A percentile compares a stretch with the other conserved stretches of the same genome.
phyloP scores from a whole-genome alignment of 2,888 invertebrate species.

The Scaptomyza caliginosa region DNA sequence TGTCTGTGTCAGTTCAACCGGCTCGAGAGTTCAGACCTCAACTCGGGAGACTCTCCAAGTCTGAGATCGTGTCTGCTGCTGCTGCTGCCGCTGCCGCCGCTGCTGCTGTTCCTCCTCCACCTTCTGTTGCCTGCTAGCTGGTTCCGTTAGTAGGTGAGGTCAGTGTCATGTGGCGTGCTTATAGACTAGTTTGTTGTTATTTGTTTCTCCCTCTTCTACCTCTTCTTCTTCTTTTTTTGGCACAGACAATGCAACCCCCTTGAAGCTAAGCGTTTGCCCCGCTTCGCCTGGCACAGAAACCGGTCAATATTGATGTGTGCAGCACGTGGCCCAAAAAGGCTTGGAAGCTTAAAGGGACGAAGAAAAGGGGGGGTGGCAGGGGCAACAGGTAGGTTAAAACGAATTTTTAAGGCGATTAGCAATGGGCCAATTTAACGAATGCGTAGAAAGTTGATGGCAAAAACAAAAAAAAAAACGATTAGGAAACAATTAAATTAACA shows the following conservation, averaged over 20 bases:
- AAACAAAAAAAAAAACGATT: slow-evolving; percentile 70
- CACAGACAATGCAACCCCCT: slow-evolving; percentile 36
- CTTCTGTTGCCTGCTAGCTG: slow-evolving; percentile 35
- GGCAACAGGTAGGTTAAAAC: no score
- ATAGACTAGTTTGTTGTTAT: slow-evolving; percentile 65
- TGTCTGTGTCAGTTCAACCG: slow-evolving; percentile 56
- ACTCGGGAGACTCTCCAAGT: slow-evolving; percentile 17
- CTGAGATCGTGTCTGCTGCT: slow-evolving; percentile 43
- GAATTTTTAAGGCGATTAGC: slow-evolving; percentile 38
- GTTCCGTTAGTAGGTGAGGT: slow-evolving; percentile 82
- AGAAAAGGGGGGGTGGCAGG: not conserved
- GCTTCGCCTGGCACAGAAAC: slow-evolving; percentile 19
- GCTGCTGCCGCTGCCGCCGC: slow-evolving; percentile 16
- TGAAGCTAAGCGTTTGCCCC: not conserved
- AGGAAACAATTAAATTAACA: slow-evolving; percentile 73
- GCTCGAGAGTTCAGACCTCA: slow-evolving; percentile 44
- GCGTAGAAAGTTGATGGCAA: slow-evolving; percentile 42
- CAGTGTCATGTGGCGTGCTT: slow-evolving; percentile 79
- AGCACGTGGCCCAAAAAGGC: slow-evolving; percentile 41
- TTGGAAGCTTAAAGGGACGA: not conserved
- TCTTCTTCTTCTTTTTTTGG: slow-evolving; percentile 31
- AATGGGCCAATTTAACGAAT: not conserved
- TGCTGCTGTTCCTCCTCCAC: not conserved
- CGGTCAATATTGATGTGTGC: slow-evolving; percentile 54
- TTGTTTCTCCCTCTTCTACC: not conserved